Percentiles rank a stretch among this genome's conserved stretches.
phyloP scores from a whole-genome alignment of 1,140 invertebrate species.

The Colletes gigas region DNA sequence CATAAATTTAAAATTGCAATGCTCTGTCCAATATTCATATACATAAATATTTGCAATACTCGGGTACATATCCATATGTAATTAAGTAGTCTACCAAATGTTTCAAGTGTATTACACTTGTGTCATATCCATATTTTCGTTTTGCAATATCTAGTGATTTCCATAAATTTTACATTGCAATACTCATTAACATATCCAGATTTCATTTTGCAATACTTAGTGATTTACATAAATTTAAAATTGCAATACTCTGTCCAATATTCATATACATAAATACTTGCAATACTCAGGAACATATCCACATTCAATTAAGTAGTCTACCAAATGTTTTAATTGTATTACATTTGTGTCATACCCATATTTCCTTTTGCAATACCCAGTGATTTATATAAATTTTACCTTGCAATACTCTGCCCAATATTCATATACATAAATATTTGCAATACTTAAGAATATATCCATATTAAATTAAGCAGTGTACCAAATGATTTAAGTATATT shows the following conservation, averaged over 20 bases:
- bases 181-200: not conserved
- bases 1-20: not conserved
- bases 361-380: conserved; percentile 2
- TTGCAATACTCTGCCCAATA: not conserved
- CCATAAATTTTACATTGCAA: not conserved
- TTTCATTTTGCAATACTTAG: conserved; percentile 1
- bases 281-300: conserved; percentile 10
- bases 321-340: too few species aligned
- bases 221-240: not conserved
- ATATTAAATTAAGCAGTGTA: not conserved
- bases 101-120: not conserved
- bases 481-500: too few species aligned
- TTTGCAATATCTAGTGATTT: not conserved
- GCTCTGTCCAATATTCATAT: not conserved
- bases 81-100: not conserved
- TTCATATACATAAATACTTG: not conserved
- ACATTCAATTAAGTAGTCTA: not conserved
- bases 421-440: not conserved
- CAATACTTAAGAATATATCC: conserved; percentile 9
- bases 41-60: not conserved
- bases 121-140: not conserved
- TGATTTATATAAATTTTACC: not conserved
- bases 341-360: not conserved
- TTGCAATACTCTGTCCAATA: not conserved
- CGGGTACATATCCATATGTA: not conserved